These are phyloP conservation scores for Spheniscus mendiculus DNA, from an alignment of 2,113 vertebrate species.

Conservation along the genomic window DNA sequence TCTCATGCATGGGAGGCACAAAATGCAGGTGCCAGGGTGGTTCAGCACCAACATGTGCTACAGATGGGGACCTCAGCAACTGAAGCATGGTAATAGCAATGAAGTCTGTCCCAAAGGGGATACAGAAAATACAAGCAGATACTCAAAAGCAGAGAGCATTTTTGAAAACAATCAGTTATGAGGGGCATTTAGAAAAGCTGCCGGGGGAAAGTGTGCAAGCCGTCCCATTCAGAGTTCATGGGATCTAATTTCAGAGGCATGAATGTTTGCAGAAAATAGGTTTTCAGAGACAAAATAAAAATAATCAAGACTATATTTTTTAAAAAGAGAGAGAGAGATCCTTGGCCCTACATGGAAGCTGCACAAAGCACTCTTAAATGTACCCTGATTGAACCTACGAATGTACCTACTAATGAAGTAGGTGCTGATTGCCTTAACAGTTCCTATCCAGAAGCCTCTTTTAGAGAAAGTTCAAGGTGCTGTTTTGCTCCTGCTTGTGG, in stretches of 20 bases:
- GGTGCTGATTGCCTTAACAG: not conserved
- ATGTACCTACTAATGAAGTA: not conserved
- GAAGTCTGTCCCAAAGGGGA: not conserved
- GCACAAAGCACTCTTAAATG: not conserved
- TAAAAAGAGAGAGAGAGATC: not conserved
- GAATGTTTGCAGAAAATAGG: not conserved
- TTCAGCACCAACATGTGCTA: fast-evolving
- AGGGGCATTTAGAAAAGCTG: not conserved
- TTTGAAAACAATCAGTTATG: not conserved
- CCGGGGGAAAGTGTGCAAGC: not conserved
- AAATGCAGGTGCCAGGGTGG: not conserved
- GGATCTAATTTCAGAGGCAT: not conserved
- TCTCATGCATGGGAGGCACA: not conserved
- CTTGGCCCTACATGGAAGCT: not conserved
- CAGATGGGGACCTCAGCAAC: not conserved
- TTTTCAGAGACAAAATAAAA: not conserved
- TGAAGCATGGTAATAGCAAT: not conserved
- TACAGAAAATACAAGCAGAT: not conserved
- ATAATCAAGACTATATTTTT: not conserved
- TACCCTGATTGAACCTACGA: not conserved
- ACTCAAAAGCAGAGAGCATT: not conserved
- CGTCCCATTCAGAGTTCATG: not conserved
- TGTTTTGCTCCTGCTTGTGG: not conserved
- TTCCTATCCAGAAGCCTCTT: not conserved
- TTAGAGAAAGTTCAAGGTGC: not conserved